Base-by-base conservation (phyloP, 2,113 vertebrate genomes). In the Oenanthe melanoleuca region DNA sequence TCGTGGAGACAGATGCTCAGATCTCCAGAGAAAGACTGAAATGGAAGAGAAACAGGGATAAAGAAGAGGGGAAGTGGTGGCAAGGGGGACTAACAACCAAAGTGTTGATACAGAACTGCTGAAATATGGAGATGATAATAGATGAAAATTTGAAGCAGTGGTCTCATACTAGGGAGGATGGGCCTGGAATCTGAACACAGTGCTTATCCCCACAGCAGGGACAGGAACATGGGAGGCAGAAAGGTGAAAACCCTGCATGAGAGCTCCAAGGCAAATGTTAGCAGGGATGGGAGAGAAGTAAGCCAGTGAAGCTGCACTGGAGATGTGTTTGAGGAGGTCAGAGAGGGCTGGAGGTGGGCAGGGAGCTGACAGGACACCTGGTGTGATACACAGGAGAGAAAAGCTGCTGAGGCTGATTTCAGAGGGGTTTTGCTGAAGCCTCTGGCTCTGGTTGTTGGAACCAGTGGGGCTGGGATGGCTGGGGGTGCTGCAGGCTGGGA, bases 391-490 rank as follows among this genome's bases (percentile, higher is more conserved):
- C 28, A 21, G 21, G 33, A 15, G 15, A 11, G 24, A 7, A 37
- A 37, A 7, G 26, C 25, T 53, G 2, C 75, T 55, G 40, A 20
- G 33, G 1, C 24, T 12, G 67, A 15, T 55, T 59, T 21, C 49
- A 12, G 10, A 12, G 10, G 14, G 25, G 61, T 40, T 60, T 17
- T 29, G 28, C 40, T 21, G 65, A 9, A 38, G 75, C 17, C 28
- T 52, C 33, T 15, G 4, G 60, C 44, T 9, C 0, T 1, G 28
- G 57, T 34, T 33, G 18, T 11, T 49, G 70, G 40, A 21, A 6
- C 60, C 0, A 59, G 69, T 75, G 10, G 24, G 52, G 31, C 65
- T 11, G 1, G 2, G 2, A 4, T 12, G 52, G 13, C 19, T 0
- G 5, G 34, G 57, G 24, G 2, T 5, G 11, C 20, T 15, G 90